Base-by-base conservation (phyloP, 2,113 vertebrate species). In the Rhinopomastus cyanomelas region DNA sequence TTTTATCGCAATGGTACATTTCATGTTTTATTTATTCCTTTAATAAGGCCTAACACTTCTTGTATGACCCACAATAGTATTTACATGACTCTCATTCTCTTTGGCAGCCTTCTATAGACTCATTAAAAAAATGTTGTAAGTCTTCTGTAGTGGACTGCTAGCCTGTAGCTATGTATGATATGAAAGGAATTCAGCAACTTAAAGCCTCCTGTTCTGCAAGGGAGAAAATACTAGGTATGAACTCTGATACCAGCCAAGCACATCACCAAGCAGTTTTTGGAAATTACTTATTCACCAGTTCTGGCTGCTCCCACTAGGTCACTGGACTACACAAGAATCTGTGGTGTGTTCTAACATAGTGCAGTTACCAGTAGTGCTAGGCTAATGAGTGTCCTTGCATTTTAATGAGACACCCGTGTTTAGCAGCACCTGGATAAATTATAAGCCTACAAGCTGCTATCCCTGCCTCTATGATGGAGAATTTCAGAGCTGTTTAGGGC, bases 241-340 rank as follows among this genome's bases (percentile, higher is more conserved):
- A 32, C 23, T 53, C 59, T 73, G 57, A 13, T 11, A 76, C 34
- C 15, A 36, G 59, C 17, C 55, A 71, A 25, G 26, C 46, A 49
- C 1, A 1, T 25, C 39, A 32, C 20, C 1, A 0, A 61, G 36
- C 36, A 48, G 13, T 51, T 2, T 26, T 0, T 1, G 49, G 29
- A 48, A 89, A 74, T 2, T 1, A 55, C 37, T 84, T 48, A 39
- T 83, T 65, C 25, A 46, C 2, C 2, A 34, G 16, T 12, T 53
- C 21, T 18, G 46, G 15, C 46, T n/a, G 52, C 52, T 73, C 36
- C 11, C 20, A 56, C 75, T 51, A 75, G 12, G 46, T 74, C 5
- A 0, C 37, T 49, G 83, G 16, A 23, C 34, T 19, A 30, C 30
- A 56, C 3, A 20, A 61, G 52, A 85, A 37, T 22, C 19, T 68